Evolutionary conservation across 2,797 vertebrate genomes (phyloP).

Genomic region (Euphonia xanthogaster): DNA sequence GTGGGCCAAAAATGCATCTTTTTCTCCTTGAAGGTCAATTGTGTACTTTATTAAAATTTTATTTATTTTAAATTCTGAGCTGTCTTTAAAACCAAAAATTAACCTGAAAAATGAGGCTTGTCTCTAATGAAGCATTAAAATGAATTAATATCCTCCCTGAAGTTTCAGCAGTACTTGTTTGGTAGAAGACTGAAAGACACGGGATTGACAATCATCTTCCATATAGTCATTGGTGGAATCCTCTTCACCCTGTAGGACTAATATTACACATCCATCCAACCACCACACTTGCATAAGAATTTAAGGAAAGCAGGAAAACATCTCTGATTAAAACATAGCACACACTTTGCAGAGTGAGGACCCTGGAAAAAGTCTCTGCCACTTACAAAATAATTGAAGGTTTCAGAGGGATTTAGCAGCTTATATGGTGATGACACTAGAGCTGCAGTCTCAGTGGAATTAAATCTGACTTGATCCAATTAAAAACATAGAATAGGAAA

Average conservation of each 20-base stretch:
- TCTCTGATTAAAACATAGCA: not conserved
- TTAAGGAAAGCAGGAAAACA: not conserved
- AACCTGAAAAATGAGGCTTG: not conserved
- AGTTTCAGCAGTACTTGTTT: not conserved
- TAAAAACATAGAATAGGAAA: not conserved
- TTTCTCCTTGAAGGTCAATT: not conserved
- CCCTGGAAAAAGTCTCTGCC: not conserved
- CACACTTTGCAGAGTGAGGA: not conserved
- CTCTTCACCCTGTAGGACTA: not conserved
- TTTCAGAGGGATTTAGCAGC: constrained; percentile 2
- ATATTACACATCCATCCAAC: not conserved
- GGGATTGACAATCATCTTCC: not conserved
- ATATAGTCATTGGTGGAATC: not conserved
- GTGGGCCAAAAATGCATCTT: not conserved
- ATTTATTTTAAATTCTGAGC: not conserved
- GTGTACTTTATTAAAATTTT: not conserved
- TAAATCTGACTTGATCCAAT: constrained; percentile 26
- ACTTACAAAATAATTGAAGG: not conserved
- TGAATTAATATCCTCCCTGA: not conserved
- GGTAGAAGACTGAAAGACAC: not conserved
- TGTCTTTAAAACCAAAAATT: not conserved
- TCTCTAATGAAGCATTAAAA: not conserved
- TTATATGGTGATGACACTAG: not conserved
- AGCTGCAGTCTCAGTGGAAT: not conserved
- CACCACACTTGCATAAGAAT: not conserved